Evolutionary conservation across 2,888 invertebrate genomes (phyloP), one percentile per base, ranked within the genome.

Genomic region (Cephalotes varians): DNA sequence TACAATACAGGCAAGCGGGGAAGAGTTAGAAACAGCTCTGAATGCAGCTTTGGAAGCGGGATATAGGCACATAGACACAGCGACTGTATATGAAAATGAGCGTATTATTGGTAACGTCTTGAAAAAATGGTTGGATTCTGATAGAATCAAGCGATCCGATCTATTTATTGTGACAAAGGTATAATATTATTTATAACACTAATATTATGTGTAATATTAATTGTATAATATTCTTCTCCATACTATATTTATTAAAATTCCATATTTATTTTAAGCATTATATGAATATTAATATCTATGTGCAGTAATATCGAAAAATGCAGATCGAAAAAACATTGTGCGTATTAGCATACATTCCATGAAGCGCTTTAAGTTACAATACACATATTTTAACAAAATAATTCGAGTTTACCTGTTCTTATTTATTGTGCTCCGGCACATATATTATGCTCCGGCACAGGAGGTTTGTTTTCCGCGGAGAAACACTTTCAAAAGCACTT

Each of bases 91-190:
- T 92, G 95, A 96, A 87, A 98, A 98, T 91, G 98, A 98, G 93
- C 95, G 95, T 2, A 96, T 96, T 0, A 96, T 98, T 87, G 98
- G 98, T 0, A 96, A 96, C 58, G 97, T 97, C 0, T 95, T 98
- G 0, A 96, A 96, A 86, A 96, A 96, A 83, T 97, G 97, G 97
- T 94, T 98, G 49, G 96, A 96, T 64, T 95, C 95, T 6, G 96
- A 97, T 76, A 96, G 96, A 92, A 92, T 96, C 1, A 96, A 95
- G 90, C 96, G 98, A 87, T 97, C 97, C 89, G 97, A 98, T 67
- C 94, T 98, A 0, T 98, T 98, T 93, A 95, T 98, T 67, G 97
- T 97, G n/a, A 98, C 98, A 12, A 98, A 98, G 95, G 95, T 98
- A 88, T 44, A 31, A 25, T n/a, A n/a, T n/a, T n/a, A n/a, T n/a